These are phyloP conservation scores for Argentina silus DNA, from an alignment of 2,797 vertebrate species.

Conservation along the genomic window DNA sequence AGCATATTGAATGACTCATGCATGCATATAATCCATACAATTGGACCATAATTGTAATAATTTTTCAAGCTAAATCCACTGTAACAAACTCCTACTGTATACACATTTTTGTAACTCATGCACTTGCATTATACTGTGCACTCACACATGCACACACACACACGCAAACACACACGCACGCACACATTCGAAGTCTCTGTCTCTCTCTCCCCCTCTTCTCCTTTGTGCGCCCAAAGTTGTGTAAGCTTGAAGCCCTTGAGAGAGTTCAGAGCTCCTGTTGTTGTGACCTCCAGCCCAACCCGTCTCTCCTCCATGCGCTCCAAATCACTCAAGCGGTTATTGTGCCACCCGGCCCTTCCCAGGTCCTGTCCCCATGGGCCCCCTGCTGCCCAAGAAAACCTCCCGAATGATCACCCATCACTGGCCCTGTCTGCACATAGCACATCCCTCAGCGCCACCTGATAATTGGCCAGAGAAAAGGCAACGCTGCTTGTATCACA, in stretches of 20 bases:
- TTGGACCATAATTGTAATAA: background rate
- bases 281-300: conserved; percentile 61
- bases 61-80: too few species aligned
- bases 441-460: conserved; percentile 42
- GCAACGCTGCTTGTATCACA: conserved; percentile 48
- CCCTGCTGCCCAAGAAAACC: conserved; percentile 38
- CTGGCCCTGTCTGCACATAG: conserved; percentile 31
- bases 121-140: background rate
- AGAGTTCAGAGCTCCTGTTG: conserved; percentile 50
- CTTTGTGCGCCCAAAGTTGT: too few species aligned
- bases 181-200: background rate
- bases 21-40: background rate
- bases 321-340: conserved; percentile 60
- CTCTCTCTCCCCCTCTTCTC: background rate
- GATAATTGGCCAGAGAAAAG: conserved; percentile 57
- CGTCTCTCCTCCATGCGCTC: conserved; percentile 44
- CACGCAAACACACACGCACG: background rate
- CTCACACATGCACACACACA: conserved; percentile 12
- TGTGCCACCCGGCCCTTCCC: conserved; percentile 56
- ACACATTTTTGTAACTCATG: background rate
- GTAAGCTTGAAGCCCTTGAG: background rate
- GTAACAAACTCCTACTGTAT: too few species aligned
- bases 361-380: conserved; percentile 31
- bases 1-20: background rate
- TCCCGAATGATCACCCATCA: conserved; percentile 54